Evolutionary conservation across 2,113 vertebrate species (phyloP).

Genomic region (Paracanthobrama guichenoti): DNA sequence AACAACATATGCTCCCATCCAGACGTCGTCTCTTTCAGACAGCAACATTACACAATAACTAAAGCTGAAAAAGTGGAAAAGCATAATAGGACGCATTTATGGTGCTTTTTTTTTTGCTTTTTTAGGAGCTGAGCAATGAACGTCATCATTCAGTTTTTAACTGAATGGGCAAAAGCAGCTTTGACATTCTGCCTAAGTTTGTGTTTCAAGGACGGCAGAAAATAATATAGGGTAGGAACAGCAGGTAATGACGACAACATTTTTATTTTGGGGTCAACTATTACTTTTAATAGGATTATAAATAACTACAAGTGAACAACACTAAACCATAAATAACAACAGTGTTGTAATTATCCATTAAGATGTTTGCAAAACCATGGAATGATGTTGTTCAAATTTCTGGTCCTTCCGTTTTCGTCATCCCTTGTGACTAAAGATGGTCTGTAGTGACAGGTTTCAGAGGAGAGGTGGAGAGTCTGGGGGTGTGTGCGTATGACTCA

Average conservation of each 20-base stretch:
- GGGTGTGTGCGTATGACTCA: slow-evolving; percentile 39
- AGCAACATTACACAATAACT: no score
- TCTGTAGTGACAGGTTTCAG: slow-evolving; percentile 16
- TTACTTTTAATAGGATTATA: neutral
- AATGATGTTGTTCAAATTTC: neutral
- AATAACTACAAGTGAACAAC: neutral
- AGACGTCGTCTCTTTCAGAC: no score
- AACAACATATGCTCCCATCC: no score
- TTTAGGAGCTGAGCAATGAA: neutral
- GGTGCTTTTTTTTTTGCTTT: neutral
- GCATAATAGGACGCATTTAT: no score
- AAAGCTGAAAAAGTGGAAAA: no score
- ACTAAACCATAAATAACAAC: neutral
- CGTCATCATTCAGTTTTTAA: neutral
- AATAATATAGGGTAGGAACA: neutral
- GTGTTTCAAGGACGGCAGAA: neutral
- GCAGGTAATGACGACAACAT: neutral
- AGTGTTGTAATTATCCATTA: neutral
- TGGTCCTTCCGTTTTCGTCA: slow-evolving; percentile 3
- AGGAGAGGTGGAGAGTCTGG: neutral
- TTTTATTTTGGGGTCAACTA: neutral
- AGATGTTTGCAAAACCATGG: slow-evolving; percentile 6
- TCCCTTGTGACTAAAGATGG: slow-evolving; percentile 16
- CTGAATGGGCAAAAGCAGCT: neutral
- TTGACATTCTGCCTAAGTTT: neutral